Evolutionary conservation across 2,797 vertebrate genomes (phyloP).

Genomic region (Clarias pachynema): DNA sequence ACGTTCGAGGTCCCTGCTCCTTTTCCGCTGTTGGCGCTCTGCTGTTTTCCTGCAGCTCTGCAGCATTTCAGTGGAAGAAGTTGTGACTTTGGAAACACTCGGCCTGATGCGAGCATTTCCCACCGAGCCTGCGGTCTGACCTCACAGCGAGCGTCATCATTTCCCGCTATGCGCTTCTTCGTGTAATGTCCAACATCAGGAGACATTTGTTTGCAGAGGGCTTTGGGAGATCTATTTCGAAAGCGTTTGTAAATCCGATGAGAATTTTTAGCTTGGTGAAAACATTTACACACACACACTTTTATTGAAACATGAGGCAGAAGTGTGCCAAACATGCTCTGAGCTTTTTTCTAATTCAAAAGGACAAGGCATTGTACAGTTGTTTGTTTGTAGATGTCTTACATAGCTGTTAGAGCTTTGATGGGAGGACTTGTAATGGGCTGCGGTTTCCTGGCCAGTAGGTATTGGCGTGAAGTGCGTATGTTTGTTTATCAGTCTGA

Average conservation of each 20-base stretch:
- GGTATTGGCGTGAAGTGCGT: slow-evolving; percentile 28
- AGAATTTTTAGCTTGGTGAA: not conserved
- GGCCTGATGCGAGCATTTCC: slow-evolving; percentile 55
- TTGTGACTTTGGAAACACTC: slow-evolving; percentile 42
- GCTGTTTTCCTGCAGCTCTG: slow-evolving; percentile 45
- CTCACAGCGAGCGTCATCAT: slow-evolving; percentile 58
- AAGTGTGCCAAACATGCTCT: not conserved
- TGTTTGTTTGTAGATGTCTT: slow-evolving; percentile 17
- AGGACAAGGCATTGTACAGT: not conserved
- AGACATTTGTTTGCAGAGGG: not conserved
- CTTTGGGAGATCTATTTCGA: too few relatives aligned
- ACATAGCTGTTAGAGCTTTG: slow-evolving; percentile 21
- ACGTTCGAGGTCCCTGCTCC: slow-evolving; percentile 67
- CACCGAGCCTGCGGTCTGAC: slow-evolving; percentile 66
- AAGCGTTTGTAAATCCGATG: not conserved
- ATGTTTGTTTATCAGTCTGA: slow-evolving; percentile 53
- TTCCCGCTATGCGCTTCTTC: not conserved
- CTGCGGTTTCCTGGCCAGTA: slow-evolving; percentile 34
- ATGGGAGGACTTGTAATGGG: slow-evolving; percentile 16
- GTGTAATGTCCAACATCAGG: not conserved
- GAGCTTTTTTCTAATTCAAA: not conserved
- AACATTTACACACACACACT: not conserved
- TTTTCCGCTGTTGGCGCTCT: slow-evolving; percentile 58
- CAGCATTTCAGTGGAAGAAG: slow-evolving; percentile 39
- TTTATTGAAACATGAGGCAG: not conserved